Percentiles rank a stretch among this genome's conserved stretches.
These are phyloP conservation scores for Chlorops oryzae DNA, from an alignment of 1,140 invertebrate species.

Conservation along the genomic window DNA sequence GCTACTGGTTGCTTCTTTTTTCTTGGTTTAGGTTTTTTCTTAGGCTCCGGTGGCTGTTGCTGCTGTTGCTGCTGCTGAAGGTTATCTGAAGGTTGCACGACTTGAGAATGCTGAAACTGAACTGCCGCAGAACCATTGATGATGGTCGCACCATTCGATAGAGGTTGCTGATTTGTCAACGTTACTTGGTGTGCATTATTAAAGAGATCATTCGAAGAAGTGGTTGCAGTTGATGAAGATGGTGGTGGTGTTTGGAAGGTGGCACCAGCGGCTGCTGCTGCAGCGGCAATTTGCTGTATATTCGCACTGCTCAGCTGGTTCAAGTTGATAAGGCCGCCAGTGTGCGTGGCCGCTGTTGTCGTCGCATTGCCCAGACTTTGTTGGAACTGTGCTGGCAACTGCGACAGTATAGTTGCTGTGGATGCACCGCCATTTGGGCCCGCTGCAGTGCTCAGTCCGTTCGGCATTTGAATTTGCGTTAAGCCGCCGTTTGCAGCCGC, in stretches of 20 bases:
- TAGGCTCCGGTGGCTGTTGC: slow-evolving; percentile 20
- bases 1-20: slow-evolving; percentile 27
- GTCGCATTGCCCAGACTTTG: slow-evolving; percentile 38
- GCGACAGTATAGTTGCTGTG: slow-evolving; percentile 31
- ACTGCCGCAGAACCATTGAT: slow-evolving; percentile 25
- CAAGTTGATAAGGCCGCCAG: slow-evolving; percentile 31
- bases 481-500: slow-evolving; percentile 34
- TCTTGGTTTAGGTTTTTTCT: slow-evolving; percentile 39
- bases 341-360: too few relatives aligned
- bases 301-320: slow-evolving; percentile 42
- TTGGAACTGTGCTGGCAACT: slow-evolving; percentile 41
- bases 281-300: slow-evolving; percentile 41
- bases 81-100: slow-evolving; percentile 34
- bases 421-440: slow-evolving; percentile 6
- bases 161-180: slow-evolving; percentile 8
- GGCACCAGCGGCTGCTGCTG: slow-evolving; percentile 18
- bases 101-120: slow-evolving; percentile 40
- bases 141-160: slow-evolving; percentile 10
- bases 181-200: background rate
- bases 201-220: slow-evolving; percentile 24
- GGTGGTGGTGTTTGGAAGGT: slow-evolving; percentile 40
- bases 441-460: slow-evolving; percentile 24
- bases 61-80: slow-evolving; percentile 20
- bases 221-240: slow-evolving; percentile 1
- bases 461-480: slow-evolving; percentile 47